Base-by-base conservation (phyloP, 2,797 vertebrate genomes). In the Crotalus adamanteus region DNA sequence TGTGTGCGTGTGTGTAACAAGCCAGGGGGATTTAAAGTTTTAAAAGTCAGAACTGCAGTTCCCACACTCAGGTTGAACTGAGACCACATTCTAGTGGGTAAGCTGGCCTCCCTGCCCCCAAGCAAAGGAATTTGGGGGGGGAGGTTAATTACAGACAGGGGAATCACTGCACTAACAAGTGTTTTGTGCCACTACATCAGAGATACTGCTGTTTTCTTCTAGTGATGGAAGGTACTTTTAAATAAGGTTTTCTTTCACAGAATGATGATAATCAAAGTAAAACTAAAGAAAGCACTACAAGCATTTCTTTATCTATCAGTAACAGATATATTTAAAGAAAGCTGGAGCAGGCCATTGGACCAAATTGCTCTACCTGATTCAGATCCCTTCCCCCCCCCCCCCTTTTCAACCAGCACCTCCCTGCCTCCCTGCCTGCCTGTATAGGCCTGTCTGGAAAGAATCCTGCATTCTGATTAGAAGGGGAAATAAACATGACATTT, bases 11-110 rank as follows among this genome's bases (percentile, higher is more conserved):
- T 83, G 73, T 78, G 94, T 92, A 95, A 94, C 95, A 96, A 94
- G 90, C 55, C 91, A 91, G 95, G 93, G 92, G 96, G 96, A 91
- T 91, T 93, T 93, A 88, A 91, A 88, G 53, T 55, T 93, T 88
- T 85, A 93, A 90, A 93, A 95, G 93, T 93, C 94, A 25, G 94
- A 95, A 88, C 92, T 92, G 93, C 91, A 94, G 91, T 95, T 97
- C 96, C 94, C 95, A 96, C 95, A 96, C 86, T 95, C 95, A 0
- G 0, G 57, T 73, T 89, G 86, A 87, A 90, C 83, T 18, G 57
- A 87, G 65, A 69, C 51, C 91, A 61, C 87, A 87, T 57, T 73
- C 86, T 88, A 63, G 85, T 14, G 57, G 37, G 85, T 92, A 94
- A 94, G 73, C 9, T 93, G 59, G 65, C 65, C 91, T 92, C 92